Evolutionary conservation across 1,140 invertebrate genomes (phyloP), one percentile per base, ranked within the genome.

Genomic region (Orchesella cincta): DNA sequence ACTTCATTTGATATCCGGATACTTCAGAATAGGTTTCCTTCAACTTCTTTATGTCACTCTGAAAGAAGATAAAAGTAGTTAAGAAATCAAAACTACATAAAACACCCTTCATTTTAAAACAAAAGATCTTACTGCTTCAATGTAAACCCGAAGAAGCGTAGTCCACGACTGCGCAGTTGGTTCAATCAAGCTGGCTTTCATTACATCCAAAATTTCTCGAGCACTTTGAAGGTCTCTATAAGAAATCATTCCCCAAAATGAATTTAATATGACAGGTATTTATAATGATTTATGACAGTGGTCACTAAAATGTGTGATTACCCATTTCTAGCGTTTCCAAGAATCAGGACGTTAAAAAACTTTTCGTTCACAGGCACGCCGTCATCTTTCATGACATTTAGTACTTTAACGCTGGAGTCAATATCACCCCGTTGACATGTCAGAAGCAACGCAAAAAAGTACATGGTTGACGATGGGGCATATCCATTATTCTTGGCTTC

Each of bases 301-400:
- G 20, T 46, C 8, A 62, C 23, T 62, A 14, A 62, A 31, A 67
- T 8, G 14, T 18, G 26, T 73, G 18, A 29, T 2, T 74, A 79
- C 78, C 75, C 75, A 35, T 75, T 36, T n/a, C 78, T 33, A 23
- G 70, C 29, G 31, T 79, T 76, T 67, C 78, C 78, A 16, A 79
- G 16, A 1, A 79, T 76, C 1, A 79, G 72, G 5, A 75, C 78
- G 36, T 76, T 76, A 57, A 79, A 79, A 76, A 67, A 79, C 34
- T 36, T 29, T 71, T 79, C 78, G 36, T 76, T 75, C 0, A 79
- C 75, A 1, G 72, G 36, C 35, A 76, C 3, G 0, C 28, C 70
- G 14, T 67, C 35, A 23, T n/a, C 54, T 46, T 79, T 79, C 46
- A 79, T 71, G 20, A 67, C 0, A 52, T 74, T 28, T 8, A 79